Base-by-base conservation (phyloP, 1,140 invertebrate genomes). In the Eubasilissa regina region DNA sequence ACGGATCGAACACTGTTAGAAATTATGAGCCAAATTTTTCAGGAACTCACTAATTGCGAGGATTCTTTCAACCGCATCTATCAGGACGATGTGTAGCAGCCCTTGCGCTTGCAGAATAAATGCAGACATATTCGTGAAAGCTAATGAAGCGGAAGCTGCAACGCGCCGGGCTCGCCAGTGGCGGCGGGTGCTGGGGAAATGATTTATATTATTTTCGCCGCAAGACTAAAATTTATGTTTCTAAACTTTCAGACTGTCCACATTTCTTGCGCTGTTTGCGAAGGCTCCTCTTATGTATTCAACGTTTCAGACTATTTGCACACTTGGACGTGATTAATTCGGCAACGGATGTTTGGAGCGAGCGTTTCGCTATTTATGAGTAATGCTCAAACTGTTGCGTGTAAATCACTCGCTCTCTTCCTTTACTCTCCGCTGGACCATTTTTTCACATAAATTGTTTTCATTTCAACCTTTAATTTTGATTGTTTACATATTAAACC, bases 181-280 rank as follows among this genome's bases (percentile, higher is more conserved):
- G 12, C 60, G 60, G n/a, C 35, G 64, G 35, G 35, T 68, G 64
- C 21, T 68, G 64, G 44, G 62, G 17, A 62, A 68, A 68, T 68
- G 64, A 68, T 68, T 68, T 68, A 68, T 68, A 47, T 68, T 68
- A 68, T 47, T 68, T 47, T 68, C 64, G 47, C 64, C 64, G 44
- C 64, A 45, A 51, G 43, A 35, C 64, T 68, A 21, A 47, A 68
- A 68, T 68, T 68, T 68, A 68, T 68, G 64, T 48, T 68, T 47
- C 43, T 68, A 47, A 68, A 68, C 64, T 68, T 68, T 68, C n/a
- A 64, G 60, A 58, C 55, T 68, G 64, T 68, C 64, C 64, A 68
- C 64, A 68, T 68, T 68, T 68, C 64, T 68, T 68, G 60, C 35
- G 44, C 44, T 47, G 44, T 68, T 47, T 17, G 44, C 64, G 44